phyloP scores from a whole-genome alignment of 2,797 vertebrate species.

The Apogon talboti region DNA sequence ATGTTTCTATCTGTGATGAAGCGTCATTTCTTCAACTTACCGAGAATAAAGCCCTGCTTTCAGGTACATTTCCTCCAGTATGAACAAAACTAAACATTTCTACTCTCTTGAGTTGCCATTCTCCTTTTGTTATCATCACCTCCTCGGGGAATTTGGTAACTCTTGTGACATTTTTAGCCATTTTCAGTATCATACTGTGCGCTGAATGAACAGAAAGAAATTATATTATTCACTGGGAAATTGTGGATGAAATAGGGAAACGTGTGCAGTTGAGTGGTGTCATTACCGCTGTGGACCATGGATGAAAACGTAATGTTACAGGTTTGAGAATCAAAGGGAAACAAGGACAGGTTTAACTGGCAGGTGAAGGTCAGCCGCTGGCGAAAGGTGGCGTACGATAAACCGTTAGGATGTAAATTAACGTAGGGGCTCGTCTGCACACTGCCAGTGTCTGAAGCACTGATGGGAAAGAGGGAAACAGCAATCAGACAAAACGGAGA shows the following conservation, averaged over 20 bases:
- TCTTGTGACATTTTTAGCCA: rapidly evolving
- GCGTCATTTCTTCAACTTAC: constrained; percentile 26
- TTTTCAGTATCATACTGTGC: rapidly evolving
- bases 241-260: background rate
- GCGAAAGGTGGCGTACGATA: rapidly evolving
- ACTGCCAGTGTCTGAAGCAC: constrained; percentile 45
- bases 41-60: background rate
- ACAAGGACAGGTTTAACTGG: constrained; percentile 35
- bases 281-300: constrained; percentile 14
- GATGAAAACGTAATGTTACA: constrained; percentile 53
- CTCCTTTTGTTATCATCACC: constrained; percentile 61
- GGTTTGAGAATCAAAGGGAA: constrained; percentile 55
- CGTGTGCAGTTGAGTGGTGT: background rate
- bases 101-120: constrained; percentile 60
- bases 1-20: background rate
- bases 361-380: constrained; percentile 68
- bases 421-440: rapidly evolving
- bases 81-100: rapidly evolving
- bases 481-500: background rate
- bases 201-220: constrained; percentile 4
- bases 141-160: rapidly evolving
- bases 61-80: rapidly evolving
- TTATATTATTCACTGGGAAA: background rate
- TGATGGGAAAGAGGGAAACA: constrained; percentile 7
- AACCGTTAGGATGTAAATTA: background rate